Conservation (phyloP, 2,113 vertebrate genomes). For the Gymnarchus niloticus region DNA sequence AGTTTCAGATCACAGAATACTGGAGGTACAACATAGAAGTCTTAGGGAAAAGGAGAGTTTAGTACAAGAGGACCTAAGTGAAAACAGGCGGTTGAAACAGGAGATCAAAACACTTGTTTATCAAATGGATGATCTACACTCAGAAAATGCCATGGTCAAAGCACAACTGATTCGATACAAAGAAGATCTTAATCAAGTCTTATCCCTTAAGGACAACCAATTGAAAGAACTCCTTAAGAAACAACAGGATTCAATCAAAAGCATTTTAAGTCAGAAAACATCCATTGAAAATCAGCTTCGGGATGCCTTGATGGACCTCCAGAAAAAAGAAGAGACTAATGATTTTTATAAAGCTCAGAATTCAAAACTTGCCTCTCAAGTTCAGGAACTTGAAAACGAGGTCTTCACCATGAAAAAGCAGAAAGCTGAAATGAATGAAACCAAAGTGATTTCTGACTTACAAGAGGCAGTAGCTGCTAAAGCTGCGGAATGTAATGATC, state of each 20-base stretch:
- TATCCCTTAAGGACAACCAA: slow-evolving; percentile 81
- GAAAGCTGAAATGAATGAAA: slow-evolving; percentile 47
- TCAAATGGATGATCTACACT: slow-evolving; percentile 79
- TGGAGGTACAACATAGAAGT: slow-evolving; percentile 55
- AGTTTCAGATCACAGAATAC: slow-evolving; percentile 58
- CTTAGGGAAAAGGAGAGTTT: slow-evolving; percentile 52
- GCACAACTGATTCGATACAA: slow-evolving; percentile 79
- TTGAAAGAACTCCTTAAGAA: slow-evolving; percentile 75
- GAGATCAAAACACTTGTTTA: slow-evolving; percentile 67
- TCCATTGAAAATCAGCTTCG: slow-evolving; percentile 57
- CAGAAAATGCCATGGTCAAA: slow-evolving; percentile 80
- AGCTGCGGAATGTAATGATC: slow-evolving; percentile 54
- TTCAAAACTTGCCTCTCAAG: slow-evolving; percentile 53
- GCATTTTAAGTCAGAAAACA: slow-evolving; percentile 66
- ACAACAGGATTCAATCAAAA: slow-evolving; percentile 72
- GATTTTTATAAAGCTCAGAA: slow-evolving; percentile 52
- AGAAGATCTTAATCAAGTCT: slow-evolving; percentile 79
- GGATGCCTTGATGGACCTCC: slow-evolving; percentile 47
- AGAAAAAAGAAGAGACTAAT: slow-evolving; percentile 48
- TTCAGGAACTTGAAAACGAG: slow-evolving; percentile 56
- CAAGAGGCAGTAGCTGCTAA: slow-evolving; percentile 54
- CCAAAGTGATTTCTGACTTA: slow-evolving; percentile 54
- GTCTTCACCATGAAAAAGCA: slow-evolving; percentile 54
- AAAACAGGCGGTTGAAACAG: slow-evolving; percentile 63
- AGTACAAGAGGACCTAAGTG: slow-evolving; percentile 46